A percentile compares a stretch with the other conserved stretches of the same genome.
These are phyloP conservation scores for Sebastes baramenuke DNA, from an alignment of 2,797 vertebrate species.

Conservation along the genomic window DNA sequence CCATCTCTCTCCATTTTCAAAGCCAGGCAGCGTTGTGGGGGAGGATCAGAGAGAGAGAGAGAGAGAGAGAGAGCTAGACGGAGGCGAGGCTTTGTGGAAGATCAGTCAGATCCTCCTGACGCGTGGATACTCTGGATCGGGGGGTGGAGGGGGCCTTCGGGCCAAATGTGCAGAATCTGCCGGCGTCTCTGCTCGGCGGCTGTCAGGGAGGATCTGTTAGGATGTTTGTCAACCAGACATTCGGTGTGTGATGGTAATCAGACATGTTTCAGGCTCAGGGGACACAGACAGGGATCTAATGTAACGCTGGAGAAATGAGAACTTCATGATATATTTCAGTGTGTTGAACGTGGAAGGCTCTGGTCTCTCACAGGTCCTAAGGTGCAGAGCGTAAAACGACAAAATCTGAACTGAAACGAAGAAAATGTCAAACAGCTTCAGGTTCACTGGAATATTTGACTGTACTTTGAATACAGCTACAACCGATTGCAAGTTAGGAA, in stretches of 20 bases:
- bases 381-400: too few relatives aligned
- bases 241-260: not conserved
- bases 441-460: not conserved
- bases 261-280: not conserved
- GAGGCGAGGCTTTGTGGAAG: slow-evolving; percentile 35
- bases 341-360: not conserved
- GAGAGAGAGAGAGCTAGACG: not conserved
- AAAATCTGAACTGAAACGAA: not conserved
- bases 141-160: not conserved
- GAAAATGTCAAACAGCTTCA: too few relatives aligned
- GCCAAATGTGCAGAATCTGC: slow-evolving; percentile 22
- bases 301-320: not conserved
- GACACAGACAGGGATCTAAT: not conserved
- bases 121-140: slow-evolving; percentile 10
- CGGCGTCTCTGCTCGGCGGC: not conserved
- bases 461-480: not conserved
- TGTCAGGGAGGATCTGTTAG: slow-evolving; percentile 20
- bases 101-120: slow-evolving; percentile 48
- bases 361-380: not conserved
- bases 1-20: slow-evolving; percentile 41
- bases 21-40: slow-evolving; percentile 36
- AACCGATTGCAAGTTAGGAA: not conserved
- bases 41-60: slow-evolving; percentile 44
- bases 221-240: slow-evolving; percentile 6
- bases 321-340: not conserved